Evolutionary conservation across 2,797 vertebrate genomes (phyloP), one percentile per base, ranked within the genome.

Genomic region (Phylloscopus collybita): DNA sequence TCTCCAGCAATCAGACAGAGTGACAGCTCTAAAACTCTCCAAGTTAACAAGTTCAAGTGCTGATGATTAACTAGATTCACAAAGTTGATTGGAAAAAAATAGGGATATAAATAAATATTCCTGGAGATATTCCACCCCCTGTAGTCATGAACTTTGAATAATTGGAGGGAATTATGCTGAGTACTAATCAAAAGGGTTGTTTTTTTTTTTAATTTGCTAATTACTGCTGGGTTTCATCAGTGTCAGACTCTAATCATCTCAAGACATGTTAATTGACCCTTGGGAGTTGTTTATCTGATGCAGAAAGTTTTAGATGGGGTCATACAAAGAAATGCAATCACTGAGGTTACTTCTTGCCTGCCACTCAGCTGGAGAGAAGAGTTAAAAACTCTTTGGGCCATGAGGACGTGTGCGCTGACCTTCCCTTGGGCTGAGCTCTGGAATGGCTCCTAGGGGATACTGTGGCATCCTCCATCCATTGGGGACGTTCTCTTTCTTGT

Each of bases 111-210:
- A 98, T 98, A 98, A 97, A 97, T 98, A 98, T 98, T 98, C 98
- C 98, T 97, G 97, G 97, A 98, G 97, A 96, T 95, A 95, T 96
- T 97, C 97, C 98, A 98, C 98, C 98, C 98, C 98, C 98, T 96
- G 98, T 97, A 97, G 98, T 98, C 97, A 96, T 98, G 98, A 98
- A 98, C 98, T 98, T 98, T 98, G 98, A 98, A 98, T 98, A 98
- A 98, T 98, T 98, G 98, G 98, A 97, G 96, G 97, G 97, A 98
- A 98, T 98, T 98, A 98, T 98, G 98, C 98, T 97, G 98, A 98
- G 98, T 97, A 98, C 98, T 98, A 98, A 98, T 98, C 98, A 98
- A 97, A 98, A 98, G 97, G 73, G 27, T 45, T 70, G 27, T 30
- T 95, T 95, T 97, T 97, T 97, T 97, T 98, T 97, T 96, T 96